A percentile compares a stretch with the other conserved stretches of the same genome.
These are phyloP conservation scores for Patella caerulea DNA, from an alignment of 2,888 invertebrate genomes.

Conservation along the genomic window DNA sequence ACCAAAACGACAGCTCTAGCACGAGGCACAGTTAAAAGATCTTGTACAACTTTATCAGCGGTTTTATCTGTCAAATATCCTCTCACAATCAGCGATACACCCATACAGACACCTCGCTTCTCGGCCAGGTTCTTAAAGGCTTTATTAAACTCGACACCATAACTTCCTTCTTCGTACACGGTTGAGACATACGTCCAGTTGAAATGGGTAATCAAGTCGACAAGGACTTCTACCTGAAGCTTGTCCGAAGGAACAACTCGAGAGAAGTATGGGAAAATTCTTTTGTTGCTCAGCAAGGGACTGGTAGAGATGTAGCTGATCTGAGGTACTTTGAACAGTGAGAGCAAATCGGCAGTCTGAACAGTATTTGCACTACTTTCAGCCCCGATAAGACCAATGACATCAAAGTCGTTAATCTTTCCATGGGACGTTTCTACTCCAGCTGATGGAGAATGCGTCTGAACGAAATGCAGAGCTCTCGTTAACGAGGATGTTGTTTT, in stretches of 20 bases:
- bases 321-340: constrained; percentile 37
- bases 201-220: constrained; percentile 32
- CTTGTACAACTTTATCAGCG: constrained; percentile 24
- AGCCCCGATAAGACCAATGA: constrained; percentile 41
- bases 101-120: constrained; percentile 29
- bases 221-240: constrained; percentile 33
- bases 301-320: constrained; percentile 43
- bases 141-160: constrained; percentile 29
- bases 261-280: constrained; percentile 37
- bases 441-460: background rate
- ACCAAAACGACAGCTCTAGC: constrained; percentile 34
- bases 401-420: constrained; percentile 19
- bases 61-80: constrained; percentile 19
- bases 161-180: constrained; percentile 35
- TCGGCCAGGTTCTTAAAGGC: constrained; percentile 8
- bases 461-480: background rate
- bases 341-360: constrained; percentile 38
- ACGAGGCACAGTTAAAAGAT: background rate
- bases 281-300: constrained; percentile 27
- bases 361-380: constrained; percentile 38
- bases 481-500: background rate
- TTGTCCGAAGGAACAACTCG: constrained; percentile 39
- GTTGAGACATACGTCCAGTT: constrained; percentile 44
- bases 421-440: background rate
- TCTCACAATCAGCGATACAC: constrained; percentile 13